These are phyloP conservation scores for Hydropotes inermis DNA, from an alignment of 2,113 vertebrate species.

Conservation along the genomic window DNA sequence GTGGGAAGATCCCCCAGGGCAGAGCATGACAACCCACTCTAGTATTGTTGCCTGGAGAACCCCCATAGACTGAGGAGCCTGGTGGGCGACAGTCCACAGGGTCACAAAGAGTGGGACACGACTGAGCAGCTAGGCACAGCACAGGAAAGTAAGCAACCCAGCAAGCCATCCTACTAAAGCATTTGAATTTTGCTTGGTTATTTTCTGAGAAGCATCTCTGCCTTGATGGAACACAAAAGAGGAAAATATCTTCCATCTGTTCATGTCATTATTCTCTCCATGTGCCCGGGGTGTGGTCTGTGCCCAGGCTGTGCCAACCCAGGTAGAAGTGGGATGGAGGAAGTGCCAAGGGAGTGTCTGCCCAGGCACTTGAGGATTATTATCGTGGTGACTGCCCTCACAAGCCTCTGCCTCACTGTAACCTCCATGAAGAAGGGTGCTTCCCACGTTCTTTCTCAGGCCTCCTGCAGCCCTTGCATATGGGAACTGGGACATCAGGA, in stretches of 20 bases:
- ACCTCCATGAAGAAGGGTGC: background rate
- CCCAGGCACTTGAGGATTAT: background rate
- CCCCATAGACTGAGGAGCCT: background rate
- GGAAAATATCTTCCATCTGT: background rate
- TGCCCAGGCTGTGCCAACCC: background rate
- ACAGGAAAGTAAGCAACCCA: background rate
- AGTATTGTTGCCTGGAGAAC: background rate
- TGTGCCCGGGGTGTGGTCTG: background rate
- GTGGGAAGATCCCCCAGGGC: background rate
- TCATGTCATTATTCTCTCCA: background rate
- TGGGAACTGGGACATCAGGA: too few relatives aligned
- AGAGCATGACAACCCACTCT: background rate
- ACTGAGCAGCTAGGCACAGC: background rate
- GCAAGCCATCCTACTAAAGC: background rate
- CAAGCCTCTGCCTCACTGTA: background rate
- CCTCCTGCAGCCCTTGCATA: background rate
- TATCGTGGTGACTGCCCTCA: background rate
- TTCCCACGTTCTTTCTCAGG: background rate
- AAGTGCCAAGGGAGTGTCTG: background rate
- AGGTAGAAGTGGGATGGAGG: background rate
- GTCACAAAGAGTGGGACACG: background rate
- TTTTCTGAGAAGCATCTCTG: background rate
- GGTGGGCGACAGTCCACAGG: background rate
- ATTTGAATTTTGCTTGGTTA: background rate
- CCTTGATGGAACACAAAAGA: background rate